Base-by-base conservation (phyloP, 64 coral and sea anemone species). In the Porites lutea region DNA sequence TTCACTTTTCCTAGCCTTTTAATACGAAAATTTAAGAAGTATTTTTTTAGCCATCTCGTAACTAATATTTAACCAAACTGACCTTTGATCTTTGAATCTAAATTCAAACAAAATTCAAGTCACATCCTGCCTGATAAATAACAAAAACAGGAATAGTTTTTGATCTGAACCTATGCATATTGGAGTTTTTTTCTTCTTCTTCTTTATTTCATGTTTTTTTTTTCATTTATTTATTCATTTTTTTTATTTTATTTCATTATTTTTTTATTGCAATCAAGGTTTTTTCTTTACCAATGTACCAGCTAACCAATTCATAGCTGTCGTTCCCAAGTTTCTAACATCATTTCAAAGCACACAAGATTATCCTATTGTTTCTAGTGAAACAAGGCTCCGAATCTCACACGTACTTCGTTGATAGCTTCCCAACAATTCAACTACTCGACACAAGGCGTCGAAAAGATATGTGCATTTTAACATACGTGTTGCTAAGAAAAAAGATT, bases 11-110 rank as follows among this genome's bases (percentile, higher is more conserved):
- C 22, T 78, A 54, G 54, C 23, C 22, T 5, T 23, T 21, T 15
- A 51, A 84, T 65, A 52, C 13, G 15, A 65, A 63, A 51, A 12
- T 84, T 84, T 47, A 82, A 82, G 57, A 82, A 82, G 65, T 82
- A 62, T 27, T 48, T 23, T 45, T 55, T 4, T 22, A 8, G 64
- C 59, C 64, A 65, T 82, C 48, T 84, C 19, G 4, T 49, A n/a
- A n/a, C 46, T 64, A n/a, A 4, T 65, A 65, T 66, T 65, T 9
- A 83, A 48, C 19, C 19, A 2, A 6, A 6, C 46, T 51, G 11
- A 65, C 44, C 48, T 84, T 69, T 84, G 73, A 43, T 46, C 15
- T 23, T 1, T 2, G 37, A 48, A 63, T 65, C 48, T 65, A 48
- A 2, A 14, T 61, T 82, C 49, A 48, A 14, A 60, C 23, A 37